Evolutionary conservation across 1,140 invertebrate genomes (phyloP).

Genomic region (Formica exsecta): DNA sequence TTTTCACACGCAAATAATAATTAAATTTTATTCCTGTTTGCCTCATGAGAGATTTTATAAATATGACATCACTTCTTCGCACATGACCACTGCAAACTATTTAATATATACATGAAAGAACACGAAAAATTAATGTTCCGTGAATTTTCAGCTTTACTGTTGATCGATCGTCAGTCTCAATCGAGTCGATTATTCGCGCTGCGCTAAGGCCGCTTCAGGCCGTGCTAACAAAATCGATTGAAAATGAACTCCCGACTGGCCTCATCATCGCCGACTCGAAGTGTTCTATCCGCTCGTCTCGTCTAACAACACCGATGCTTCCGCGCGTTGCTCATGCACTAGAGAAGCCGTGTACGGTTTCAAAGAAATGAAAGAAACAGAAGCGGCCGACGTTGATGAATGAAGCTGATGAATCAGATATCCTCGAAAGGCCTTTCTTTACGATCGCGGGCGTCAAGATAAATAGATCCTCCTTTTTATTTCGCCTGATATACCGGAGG

Average conservation of each 20-base stretch:
- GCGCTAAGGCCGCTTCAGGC: not conserved
- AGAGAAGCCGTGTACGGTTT: slow-evolving; percentile 71
- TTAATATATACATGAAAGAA: too few species aligned
- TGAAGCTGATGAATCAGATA: slow-evolving; percentile 79
- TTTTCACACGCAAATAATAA: not conserved
- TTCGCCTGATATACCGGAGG: slow-evolving; percentile 64
- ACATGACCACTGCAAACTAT: not conserved
- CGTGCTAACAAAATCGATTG: slow-evolving; percentile 42
- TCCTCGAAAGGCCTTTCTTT: slow-evolving; percentile 77
- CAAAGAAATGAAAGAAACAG: slow-evolving; percentile 79
- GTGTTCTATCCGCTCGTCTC: slow-evolving; percentile 33
- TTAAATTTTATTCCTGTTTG: not conserved
- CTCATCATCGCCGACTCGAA: slow-evolving; percentile 44
- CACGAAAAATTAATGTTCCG: not conserved
- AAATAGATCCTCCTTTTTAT: slow-evolving; percentile 73
- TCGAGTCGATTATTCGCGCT: slow-evolving; percentile 11
- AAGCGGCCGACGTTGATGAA: slow-evolving; percentile 76
- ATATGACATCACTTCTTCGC: not conserved
- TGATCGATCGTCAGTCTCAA: not conserved
- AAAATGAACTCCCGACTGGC: slow-evolving; percentile 49
- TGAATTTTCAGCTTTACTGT: not conserved
- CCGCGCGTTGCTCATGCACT: slow-evolving; percentile 67
- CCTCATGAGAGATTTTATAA: not conserved
- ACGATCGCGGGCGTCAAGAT: slow-evolving; percentile 76
- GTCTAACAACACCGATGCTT: slow-evolving; percentile 62